Conservation (phyloP, 2,888 invertebrate genomes). For the Drosophila prolongata region DNA sequence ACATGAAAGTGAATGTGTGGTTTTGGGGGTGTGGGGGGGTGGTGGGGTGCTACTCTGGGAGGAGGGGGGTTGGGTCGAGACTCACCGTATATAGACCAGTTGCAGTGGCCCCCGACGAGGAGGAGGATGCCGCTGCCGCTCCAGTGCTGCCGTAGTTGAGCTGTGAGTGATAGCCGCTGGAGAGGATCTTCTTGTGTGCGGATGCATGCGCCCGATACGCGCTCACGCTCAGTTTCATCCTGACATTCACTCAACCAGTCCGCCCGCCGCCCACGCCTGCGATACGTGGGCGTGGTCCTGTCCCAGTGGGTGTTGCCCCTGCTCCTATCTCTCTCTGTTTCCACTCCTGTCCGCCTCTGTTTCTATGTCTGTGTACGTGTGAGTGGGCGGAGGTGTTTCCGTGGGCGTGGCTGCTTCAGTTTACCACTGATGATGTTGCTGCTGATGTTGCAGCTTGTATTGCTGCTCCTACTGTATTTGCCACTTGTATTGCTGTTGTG, state of each 20-base stretch:
- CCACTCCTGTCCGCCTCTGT: background rate
- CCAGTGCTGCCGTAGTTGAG: slow-evolving; percentile 91
- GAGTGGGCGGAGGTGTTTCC: slow-evolving; percentile 1
- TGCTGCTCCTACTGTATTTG: slow-evolving; percentile 4
- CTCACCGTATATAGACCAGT: slow-evolving; percentile 86
- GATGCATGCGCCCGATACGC: slow-evolving; percentile 95
- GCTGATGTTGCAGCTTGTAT: slow-evolving; percentile 29
- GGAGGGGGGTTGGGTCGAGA: background rate
- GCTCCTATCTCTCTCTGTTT: background rate
- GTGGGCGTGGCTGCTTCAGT: slow-evolving; percentile 22
- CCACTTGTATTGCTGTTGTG: slow-evolving; percentile 4
- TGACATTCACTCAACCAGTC: slow-evolving; percentile 62
- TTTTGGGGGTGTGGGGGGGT: too few relatives aligned
- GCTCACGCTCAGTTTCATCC: slow-evolving; percentile 94
- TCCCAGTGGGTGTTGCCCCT: background rate
- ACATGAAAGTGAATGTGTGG: background rate
- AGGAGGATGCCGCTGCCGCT: slow-evolving; percentile 87
- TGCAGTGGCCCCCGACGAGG: slow-evolving; percentile 83
- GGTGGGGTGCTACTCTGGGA: too few relatives aligned
- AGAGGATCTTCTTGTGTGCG: slow-evolving; percentile 94
- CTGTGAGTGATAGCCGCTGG: slow-evolving; percentile 90
- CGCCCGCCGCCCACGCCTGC: slow-evolving; percentile 9
- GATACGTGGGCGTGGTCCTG: slow-evolving; percentile 4
- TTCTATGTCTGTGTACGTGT: background rate
- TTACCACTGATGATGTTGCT: slow-evolving; percentile 31